Evolutionary conservation across 2,797 vertebrate species (phyloP), one percentile per base, ranked within the genome.

Genomic region (Cirrhinus mrigala): DNA sequence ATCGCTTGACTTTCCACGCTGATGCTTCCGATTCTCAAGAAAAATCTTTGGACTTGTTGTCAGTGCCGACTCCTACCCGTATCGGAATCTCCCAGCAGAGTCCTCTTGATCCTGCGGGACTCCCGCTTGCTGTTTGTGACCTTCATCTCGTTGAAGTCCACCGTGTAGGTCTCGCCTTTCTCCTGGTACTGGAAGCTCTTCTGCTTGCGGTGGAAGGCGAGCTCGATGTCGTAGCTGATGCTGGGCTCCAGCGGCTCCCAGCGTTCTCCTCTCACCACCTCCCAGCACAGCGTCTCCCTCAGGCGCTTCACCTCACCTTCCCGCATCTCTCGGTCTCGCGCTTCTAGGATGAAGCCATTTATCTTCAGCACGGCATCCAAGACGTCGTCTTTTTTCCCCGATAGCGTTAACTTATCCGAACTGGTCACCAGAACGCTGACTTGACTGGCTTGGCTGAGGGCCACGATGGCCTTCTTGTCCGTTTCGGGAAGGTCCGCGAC

Each of bases 171-270:
- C 56, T 90, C 54, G 0, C 87, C 79, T 11, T 89, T 76, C 60
- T 87, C 54, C 48, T 18, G 73, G 62, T 87, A 92, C 6, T 1
- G 73, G 24, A 64, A 77, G 4, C 5, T 82, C 40, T 82, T 52
- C 27, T 80, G 50, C 50, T 91, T 90, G 1, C 33, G 68, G 27
- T 85, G 82, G 64, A 76, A 88, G 22, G 89, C 90, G 18, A 85
- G 46, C 80, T 93, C 92, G 18, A 93, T 62, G n/a, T 91, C 79
- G n/a, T 88, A 90, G 83, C 87, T 93, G 68, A 90, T 40, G 9
- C 29, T 52, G 4, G 82, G 37, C 16, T 78, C 74, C 46, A 92
- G 62, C 5, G 86, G 37, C 20, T 24, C 66, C 90, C 89, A 90
- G 11, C 9, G 7, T n/a, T 87, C 88, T 8, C 22, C 46, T 37